These are phyloP conservation scores for Cryptops parisi DNA, from an alignment of 2,888 invertebrate genomes.

Conservation along the genomic window DNA sequence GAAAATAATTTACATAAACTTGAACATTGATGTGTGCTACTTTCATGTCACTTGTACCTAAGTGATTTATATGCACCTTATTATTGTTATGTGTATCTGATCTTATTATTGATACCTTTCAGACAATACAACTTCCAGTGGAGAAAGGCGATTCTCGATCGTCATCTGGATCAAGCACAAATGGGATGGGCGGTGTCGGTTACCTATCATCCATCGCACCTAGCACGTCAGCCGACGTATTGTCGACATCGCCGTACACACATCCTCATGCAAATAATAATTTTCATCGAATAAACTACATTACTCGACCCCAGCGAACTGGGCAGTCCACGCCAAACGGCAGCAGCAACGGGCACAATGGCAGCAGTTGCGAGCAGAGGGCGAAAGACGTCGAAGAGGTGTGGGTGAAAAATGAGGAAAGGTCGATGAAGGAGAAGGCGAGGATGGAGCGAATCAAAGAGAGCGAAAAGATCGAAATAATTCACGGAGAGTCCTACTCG, in stretches of 20 bases:
- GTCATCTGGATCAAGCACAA: constrained; percentile 48
- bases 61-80: no score
- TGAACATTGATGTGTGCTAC: no score
- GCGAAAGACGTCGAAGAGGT: constrained; percentile 23
- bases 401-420: constrained; percentile 25
- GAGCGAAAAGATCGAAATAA: constrained; percentile 21
- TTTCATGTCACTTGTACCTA: no score
- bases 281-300: constrained; percentile 46
- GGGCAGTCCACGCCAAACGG: constrained; percentile 25
- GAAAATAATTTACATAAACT: no score
- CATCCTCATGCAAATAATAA: constrained; percentile 30
- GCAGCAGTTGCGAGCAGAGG: constrained; percentile 6
- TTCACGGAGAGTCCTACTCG: constrained; percentile 39
- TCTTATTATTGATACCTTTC: constrained; percentile 15
- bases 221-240: constrained; percentile 22
- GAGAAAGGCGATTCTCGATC: constrained; percentile 63
- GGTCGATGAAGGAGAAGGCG: not conserved
- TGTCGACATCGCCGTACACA: constrained; percentile 37
- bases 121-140: constrained; percentile 56
- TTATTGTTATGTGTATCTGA: no score
- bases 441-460: constrained; percentile 12
- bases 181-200: constrained; percentile 28
- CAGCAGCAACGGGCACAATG: constrained; percentile 20
- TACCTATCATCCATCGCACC: constrained; percentile 18
- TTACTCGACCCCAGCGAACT: constrained; percentile 30